phyloP scores from a whole-genome alignment of 2,888 invertebrate species.

The Salpingus planirostris region DNA sequence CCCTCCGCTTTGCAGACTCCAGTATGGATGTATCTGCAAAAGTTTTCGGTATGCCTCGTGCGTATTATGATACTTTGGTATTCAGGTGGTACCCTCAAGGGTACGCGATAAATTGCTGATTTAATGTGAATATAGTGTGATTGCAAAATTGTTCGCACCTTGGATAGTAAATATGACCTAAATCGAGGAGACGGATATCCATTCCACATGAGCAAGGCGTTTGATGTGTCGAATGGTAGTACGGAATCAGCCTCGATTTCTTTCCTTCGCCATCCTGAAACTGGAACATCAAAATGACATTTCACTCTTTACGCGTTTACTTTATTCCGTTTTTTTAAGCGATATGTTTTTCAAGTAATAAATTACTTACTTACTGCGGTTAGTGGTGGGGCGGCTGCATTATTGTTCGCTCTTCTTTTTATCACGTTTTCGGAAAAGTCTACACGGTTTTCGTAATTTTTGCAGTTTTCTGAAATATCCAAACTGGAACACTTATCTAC shows the following conservation, averaged over 20 bases:
- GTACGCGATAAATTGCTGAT: too few species aligned
- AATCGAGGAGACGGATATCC: slow-evolving; percentile 23
- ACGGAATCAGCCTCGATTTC: slow-evolving; percentile 4
- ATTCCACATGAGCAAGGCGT: slow-evolving; percentile 27
- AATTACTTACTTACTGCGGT: slow-evolving; percentile 4
- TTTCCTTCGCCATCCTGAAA: slow-evolving; percentile 3
- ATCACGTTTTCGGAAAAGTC: background rate
- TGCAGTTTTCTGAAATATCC: slow-evolving; percentile 4
- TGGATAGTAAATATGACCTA: slow-evolving; percentile 30
- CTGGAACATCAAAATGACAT: slow-evolving; percentile 3
- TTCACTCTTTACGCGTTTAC: too few species aligned
- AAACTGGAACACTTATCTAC: background rate
- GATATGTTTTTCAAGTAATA: background rate
- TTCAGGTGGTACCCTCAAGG: background rate
- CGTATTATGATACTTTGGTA: slow-evolving; percentile 1
- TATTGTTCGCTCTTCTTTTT: slow-evolving; percentile 4
- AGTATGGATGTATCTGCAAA: slow-evolving; percentile 27
- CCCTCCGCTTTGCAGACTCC: slow-evolving; percentile 30
- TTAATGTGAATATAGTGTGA: too few species aligned
- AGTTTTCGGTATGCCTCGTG: background rate
- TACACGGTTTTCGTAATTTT: background rate
- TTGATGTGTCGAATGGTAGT: slow-evolving; percentile 9
- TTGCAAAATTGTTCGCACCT: slow-evolving; percentile 26
- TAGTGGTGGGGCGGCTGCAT: background rate
- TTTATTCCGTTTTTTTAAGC: too few species aligned